Base-by-base conservation (phyloP, 2,888 invertebrate species). In the Alloscopus bannaensis region DNA sequence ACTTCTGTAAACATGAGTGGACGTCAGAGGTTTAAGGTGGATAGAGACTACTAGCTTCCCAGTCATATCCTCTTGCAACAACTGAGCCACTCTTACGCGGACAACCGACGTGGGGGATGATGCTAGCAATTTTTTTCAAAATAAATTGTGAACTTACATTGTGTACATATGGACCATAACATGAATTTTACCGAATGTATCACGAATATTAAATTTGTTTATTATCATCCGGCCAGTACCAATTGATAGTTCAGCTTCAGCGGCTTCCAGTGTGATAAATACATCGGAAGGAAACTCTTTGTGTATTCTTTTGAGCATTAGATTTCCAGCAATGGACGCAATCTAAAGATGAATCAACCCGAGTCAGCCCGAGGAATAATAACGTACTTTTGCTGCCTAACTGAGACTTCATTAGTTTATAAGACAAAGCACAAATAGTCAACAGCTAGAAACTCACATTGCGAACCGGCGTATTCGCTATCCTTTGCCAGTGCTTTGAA, bases 231-330 rank as follows among this genome's bases (percentile, higher is more conserved):
- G 45, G 45, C 18, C n/a, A 28, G 36, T 80, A 87, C 87, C 86
- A 52, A 88, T 84, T 24, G 81, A 83, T 16, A 88, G 20, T n/a
- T 77, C 82, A 0, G 87, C 87, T 52, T 87, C 87, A 3, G 86
- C 86, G 3, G 87, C 84, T 79, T 87, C 87, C 57, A 93, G 86
- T 8, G 93, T 88, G 2, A 93, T 87, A 85, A 91, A 93, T 13
- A 94, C 86, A 86, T 94, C 94, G 0, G 94, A 94, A 6, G 92
- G 92, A 87, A 94, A 94, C 69, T 92, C 92, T 1, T 88, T 90
- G 83, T 93, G 90, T 8, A 89, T 86, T 86, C 93, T 90, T 87
- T 94, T 94, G 73, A 93, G 90, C 88, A 92, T 91, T 70, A 94
- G 87, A 86, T 94, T 94, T 0, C 94, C 94, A 16, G 92, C 93